These are phyloP conservation scores for Eremophila alpestris DNA, from an alignment of 2,797 vertebrate species.

Conservation along the genomic window DNA sequence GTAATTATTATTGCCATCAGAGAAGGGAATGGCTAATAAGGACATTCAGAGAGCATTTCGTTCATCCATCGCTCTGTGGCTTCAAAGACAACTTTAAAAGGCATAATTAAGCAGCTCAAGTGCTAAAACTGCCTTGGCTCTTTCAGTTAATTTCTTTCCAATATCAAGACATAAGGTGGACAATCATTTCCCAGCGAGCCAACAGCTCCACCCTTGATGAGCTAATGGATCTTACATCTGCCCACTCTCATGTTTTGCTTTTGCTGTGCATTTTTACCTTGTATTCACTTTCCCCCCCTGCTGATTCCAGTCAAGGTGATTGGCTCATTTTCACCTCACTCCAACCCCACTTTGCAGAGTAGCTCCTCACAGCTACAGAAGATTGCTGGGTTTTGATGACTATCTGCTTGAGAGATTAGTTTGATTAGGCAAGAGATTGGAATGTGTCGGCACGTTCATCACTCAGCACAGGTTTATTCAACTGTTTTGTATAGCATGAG, in stretches of 20 bases:
- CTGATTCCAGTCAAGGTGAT: background rate
- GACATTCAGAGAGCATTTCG: constrained; percentile 8
- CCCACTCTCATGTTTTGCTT: background rate
- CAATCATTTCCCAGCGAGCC: constrained; percentile 53
- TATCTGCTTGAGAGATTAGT: background rate
- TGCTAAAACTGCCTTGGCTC: constrained; percentile 31
- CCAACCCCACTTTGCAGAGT: background rate
- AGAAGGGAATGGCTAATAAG: constrained; percentile 59
- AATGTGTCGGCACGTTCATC: fast-evolving
- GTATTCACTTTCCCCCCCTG: background rate
- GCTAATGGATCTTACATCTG: background rate
- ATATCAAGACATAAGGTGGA: constrained; percentile 47
- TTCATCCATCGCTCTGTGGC: background rate
- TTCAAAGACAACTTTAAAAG: constrained; percentile 67
- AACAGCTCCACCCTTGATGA: constrained; percentile 32
- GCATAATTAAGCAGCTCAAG: constrained; percentile 65
- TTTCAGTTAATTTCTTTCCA: constrained; percentile 56
- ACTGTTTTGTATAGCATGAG: background rate
- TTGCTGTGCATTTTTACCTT: background rate
- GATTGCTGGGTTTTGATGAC: background rate
- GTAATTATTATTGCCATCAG: constrained; percentile 63
- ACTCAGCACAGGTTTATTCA: background rate
- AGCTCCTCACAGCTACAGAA: background rate
- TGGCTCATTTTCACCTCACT: background rate
- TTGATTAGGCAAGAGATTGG: background rate